A percentile compares a stretch with the other conserved stretches of the same genome.
phyloP scores from a whole-genome alignment of 1,140 invertebrate genomes.

The Trypoxylus dichotomus region DNA sequence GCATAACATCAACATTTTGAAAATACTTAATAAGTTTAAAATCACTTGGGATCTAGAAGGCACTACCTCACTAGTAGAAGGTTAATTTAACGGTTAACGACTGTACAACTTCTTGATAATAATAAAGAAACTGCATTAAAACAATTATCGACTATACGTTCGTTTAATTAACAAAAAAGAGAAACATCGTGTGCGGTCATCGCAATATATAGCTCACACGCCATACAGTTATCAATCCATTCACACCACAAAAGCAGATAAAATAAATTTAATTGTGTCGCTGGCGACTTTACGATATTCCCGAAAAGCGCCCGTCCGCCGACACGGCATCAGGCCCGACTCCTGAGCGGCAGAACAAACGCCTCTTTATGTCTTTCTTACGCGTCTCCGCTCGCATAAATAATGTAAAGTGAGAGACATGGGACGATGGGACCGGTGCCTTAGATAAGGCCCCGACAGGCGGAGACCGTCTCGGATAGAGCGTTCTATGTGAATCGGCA shows the following conservation, averaged over 20 bases:
- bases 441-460: background rate
- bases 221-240: background rate
- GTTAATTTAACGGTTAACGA: no score
- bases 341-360: background rate
- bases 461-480: background rate
- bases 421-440: background rate
- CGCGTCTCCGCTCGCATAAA: conserved; percentile 11
- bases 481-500: conserved; percentile 12
- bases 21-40: no score
- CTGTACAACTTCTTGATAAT: no score
- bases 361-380: conserved; percentile 20
- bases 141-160: no score
- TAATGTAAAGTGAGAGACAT: conserved; percentile 19
- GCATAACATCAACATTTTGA: no score
- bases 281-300: background rate
- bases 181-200: background rate
- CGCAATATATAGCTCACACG: background rate
- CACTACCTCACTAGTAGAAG: no score
- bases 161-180: no score
- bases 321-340: background rate
- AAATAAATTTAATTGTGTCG: conserved; percentile 5
- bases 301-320: background rate
- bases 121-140: no score
- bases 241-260: background rate
- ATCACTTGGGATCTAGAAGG: no score